phyloP scores from a whole-genome alignment of 2,888 invertebrate genomes.

The Plemyria rubiginata region DNA sequence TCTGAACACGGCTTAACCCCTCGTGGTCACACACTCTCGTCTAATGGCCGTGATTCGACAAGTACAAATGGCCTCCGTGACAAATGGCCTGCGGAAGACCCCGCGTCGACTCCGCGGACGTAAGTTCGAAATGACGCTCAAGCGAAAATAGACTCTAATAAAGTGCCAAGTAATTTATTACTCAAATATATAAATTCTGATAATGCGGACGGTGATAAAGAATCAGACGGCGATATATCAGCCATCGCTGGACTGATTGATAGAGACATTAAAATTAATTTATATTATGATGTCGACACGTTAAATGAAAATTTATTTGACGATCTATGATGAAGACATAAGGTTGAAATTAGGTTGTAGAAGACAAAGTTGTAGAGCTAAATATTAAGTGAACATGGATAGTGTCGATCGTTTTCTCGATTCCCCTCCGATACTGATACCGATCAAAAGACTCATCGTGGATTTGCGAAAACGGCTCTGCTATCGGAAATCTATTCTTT shows the following conservation, averaged over 20 bases:
- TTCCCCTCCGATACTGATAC: slow-evolving; percentile 72
- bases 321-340: slow-evolving; percentile 39
- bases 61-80: slow-evolving; percentile 85
- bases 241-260: slow-evolving; percentile 34
- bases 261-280: slow-evolving; percentile 34
- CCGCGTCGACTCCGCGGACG: slow-evolving; percentile 67
- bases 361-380: slow-evolving; percentile 45
- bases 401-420: slow-evolving; percentile 74
- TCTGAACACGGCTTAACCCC: slow-evolving; percentile 73
- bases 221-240: slow-evolving; percentile 38
- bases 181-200: slow-evolving; percentile 37
- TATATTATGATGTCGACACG: slow-evolving; percentile 22
- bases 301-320: slow-evolving; percentile 24
- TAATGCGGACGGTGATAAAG: slow-evolving; percentile 37
- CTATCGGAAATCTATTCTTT: slow-evolving; percentile 57
- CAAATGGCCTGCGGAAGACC: slow-evolving; percentile 83
- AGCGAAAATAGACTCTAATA: slow-evolving; percentile 70
- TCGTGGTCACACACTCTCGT: slow-evolving; percentile 82
- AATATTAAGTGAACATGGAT: slow-evolving; percentile 69
- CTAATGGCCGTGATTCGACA: slow-evolving; percentile 86
- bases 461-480: slow-evolving; percentile 64
- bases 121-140: slow-evolving; percentile 70
- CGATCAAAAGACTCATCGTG: slow-evolving; percentile 71
- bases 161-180: slow-evolving; percentile 46
- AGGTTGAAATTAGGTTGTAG: slow-evolving; percentile 55